A percentile compares a stretch with the other conserved stretches of the same genome.
Conservation (phyloP, 2,113 vertebrate species). For the Pygoscelis antarcticus region DNA sequence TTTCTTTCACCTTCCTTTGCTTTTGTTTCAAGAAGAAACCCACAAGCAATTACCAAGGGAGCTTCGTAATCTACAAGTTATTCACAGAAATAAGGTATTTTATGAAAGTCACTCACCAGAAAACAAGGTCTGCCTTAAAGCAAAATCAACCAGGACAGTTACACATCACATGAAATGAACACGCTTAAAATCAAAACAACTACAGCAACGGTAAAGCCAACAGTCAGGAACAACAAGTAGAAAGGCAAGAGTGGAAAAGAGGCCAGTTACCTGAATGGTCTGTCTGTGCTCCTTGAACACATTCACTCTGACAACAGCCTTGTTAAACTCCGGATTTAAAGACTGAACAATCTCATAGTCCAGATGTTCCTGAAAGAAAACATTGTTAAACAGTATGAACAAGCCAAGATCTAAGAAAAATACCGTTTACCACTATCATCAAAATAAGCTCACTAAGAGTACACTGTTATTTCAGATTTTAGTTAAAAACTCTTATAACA, state of each 20-base stretch:
- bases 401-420: neutral
- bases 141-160: neutral
- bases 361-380: conserved; percentile 85
- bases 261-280: conserved; percentile 89
- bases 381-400: neutral
- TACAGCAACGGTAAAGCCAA: neutral
- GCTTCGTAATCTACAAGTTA: neutral
- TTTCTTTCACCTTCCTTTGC: neutral
- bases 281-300: conserved; percentile 97
- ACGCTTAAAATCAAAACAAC: neutral
- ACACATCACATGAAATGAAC: neutral
- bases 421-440: rapidly evolving
- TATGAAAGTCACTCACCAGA: neutral
- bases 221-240: neutral
- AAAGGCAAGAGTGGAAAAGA: neutral
- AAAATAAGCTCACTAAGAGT: neutral
- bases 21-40: neutral
- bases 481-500: neutral
- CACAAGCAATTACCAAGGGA: neutral
- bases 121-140: neutral
- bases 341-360: conserved; percentile 99
- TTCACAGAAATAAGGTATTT: neutral
- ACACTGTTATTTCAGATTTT: neutral
- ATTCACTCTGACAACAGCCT: conserved; percentile 95
- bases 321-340: conserved; percentile 96